phyloP scores from a whole-genome alignment of 2,113 vertebrate genomes.

The Agelaius phoeniceus region DNA sequence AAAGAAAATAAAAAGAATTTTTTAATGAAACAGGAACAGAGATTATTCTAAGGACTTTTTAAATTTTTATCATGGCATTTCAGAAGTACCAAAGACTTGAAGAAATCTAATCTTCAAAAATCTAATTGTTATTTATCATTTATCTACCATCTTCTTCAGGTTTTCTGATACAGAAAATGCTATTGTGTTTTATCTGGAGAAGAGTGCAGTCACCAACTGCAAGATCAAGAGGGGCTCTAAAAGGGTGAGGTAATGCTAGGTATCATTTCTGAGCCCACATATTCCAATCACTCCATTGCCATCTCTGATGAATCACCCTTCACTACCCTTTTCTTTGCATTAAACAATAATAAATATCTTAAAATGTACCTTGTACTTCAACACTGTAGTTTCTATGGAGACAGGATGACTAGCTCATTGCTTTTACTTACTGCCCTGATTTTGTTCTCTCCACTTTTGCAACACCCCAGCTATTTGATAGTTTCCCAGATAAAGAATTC shows the following conservation, averaged over 20 bases:
- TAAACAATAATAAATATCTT: neutral
- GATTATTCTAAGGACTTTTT: neutral
- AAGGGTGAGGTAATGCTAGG: neutral
- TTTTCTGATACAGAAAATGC: neutral
- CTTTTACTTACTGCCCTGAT: neutral
- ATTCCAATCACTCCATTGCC: neutral
- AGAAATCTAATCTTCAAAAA: neutral
- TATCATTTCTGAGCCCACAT: neutral
- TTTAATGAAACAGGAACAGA: neutral
- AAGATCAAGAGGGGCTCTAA: neutral
- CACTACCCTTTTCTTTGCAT: neutral
- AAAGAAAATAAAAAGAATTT: neutral
- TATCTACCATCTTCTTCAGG: neutral
- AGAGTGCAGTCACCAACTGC: neutral
- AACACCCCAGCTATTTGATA: neutral
- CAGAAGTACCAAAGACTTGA: neutral
- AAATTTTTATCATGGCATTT: neutral
- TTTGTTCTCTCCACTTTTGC: neutral
- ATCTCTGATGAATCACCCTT: neutral
- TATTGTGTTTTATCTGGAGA: neutral
- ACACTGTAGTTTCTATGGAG: neutral
- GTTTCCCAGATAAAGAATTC: neutral
- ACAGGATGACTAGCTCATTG: neutral
- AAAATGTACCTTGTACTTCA: neutral
- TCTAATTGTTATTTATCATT: neutral